Conservation (phyloP, 2,797 vertebrate genomes). For the Fundulus diaphanus region DNA sequence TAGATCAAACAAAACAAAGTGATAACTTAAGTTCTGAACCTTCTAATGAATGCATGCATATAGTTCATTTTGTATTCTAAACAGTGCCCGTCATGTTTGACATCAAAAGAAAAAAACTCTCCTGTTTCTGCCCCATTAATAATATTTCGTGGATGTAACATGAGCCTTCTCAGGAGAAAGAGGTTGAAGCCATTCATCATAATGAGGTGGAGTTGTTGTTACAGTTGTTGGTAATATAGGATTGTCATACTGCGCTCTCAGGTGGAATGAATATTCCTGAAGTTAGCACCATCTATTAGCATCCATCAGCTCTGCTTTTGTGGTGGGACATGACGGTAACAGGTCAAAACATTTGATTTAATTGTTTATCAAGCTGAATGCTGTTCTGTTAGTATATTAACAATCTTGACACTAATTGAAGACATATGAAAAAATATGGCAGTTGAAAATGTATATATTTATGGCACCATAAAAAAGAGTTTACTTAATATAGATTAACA, state of each 20-base stretch:
- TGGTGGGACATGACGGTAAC: slow-evolving; percentile 8
- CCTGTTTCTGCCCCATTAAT: slow-evolving; percentile 37
- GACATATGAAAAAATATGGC: slow-evolving; percentile 4
- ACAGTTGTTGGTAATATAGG: slow-evolving; percentile 61
- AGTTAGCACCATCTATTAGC: slow-evolving; percentile 54
- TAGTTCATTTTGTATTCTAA: slow-evolving; percentile 2
- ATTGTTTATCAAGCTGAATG: not conserved
- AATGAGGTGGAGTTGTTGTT: slow-evolving; percentile 41
- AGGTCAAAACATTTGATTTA: not conserved
- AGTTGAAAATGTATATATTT: not conserved
- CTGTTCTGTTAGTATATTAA: slow-evolving; percentile 15
- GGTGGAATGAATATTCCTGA: slow-evolving; percentile 49
- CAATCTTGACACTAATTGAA: slow-evolving; percentile 6
- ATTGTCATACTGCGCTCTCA: slow-evolving; percentile 44
- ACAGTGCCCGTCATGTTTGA: slow-evolving; percentile 20
- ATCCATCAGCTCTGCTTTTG: slow-evolving; percentile 36
- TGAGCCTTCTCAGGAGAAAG: slow-evolving; percentile 26
- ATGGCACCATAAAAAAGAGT: not conserved
- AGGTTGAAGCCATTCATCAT: slow-evolving; percentile 67
- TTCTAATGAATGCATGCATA: slow-evolving; percentile 9
- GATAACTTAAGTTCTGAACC: not conserved
- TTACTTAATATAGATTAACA: not conserved
- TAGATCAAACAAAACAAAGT: slow-evolving; percentile 3
- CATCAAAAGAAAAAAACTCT: slow-evolving; percentile 26
- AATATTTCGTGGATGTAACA: slow-evolving; percentile 48